Conservation (phyloP, 2,888 invertebrate genomes). For the Netelia virgata region DNA sequence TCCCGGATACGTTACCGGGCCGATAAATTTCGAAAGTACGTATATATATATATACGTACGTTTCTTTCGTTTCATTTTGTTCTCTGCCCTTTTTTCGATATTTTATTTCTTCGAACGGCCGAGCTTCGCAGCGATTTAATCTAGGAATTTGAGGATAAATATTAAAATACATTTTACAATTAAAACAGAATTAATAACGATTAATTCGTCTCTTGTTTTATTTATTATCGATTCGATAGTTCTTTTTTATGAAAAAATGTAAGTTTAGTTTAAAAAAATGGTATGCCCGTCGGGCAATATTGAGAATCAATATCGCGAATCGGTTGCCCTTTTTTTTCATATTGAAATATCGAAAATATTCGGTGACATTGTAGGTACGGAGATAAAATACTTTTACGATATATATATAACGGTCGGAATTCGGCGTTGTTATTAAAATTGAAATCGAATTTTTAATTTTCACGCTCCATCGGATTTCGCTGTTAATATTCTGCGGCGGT, state of each 20-base stretch:
- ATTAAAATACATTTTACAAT: neutral
- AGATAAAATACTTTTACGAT: neutral
- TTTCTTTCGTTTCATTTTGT: constrained; percentile 35
- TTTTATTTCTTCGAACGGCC: neutral
- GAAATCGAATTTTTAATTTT: neutral
- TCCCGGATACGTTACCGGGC: constrained; percentile 73
- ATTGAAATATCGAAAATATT: constrained; percentile 12
- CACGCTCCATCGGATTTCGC: neutral
- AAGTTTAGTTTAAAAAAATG: neutral
- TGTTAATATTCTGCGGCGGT: neutral
- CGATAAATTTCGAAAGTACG: constrained; percentile 73
- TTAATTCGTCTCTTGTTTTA: too few relatives aligned
- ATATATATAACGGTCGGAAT: neutral
- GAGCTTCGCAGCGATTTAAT: neutral
- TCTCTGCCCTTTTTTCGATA: constrained; percentile 17
- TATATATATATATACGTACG: constrained; percentile 6
- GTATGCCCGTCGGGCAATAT: neutral
- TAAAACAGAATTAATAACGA: neutral
- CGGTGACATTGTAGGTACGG: neutral
- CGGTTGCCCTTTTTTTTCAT: neutral
- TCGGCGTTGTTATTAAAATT: neutral
- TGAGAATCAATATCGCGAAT: neutral
- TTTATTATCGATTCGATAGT: too few relatives aligned
- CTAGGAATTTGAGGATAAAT: neutral
- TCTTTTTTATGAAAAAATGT: too few relatives aligned